These are phyloP conservation scores for Pogoniulus pusillus DNA, from an alignment of 2,797 vertebrate species.

Conservation along the genomic window DNA sequence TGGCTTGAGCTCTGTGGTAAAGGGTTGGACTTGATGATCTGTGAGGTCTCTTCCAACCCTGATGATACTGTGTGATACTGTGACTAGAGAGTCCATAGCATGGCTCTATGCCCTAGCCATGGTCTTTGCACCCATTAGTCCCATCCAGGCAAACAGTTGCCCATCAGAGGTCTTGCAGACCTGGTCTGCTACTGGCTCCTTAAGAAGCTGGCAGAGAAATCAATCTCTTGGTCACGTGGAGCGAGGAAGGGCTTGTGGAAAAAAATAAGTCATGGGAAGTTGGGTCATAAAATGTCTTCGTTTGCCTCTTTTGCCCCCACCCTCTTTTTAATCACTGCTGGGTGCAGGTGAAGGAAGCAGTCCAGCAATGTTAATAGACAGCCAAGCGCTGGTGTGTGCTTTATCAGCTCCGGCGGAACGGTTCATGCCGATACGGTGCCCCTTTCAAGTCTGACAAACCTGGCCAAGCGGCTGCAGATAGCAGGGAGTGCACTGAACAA, in stretches of 20 bases:
- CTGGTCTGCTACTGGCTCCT: background rate
- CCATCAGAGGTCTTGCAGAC: background rate
- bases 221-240: rapidly evolving
- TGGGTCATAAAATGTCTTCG: background rate
- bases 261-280: background rate
- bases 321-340: background rate
- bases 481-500: constrained; percentile 45
- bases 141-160: background rate
- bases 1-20: no score
- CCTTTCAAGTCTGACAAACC: constrained; percentile 62
- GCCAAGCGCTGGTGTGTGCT: background rate
- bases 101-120: rapidly evolving
- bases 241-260: background rate
- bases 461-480: constrained; percentile 58
- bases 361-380: constrained; percentile 38
- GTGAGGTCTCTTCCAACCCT: no score
- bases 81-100: background rate
- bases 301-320: background rate
- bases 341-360: constrained; percentile 43
- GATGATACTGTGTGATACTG: no score
- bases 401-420: constrained; percentile 32
- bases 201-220: background rate
- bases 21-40: no score
- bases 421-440: background rate
- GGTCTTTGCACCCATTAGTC: background rate